Conservation (phyloP, 1,140 invertebrate genomes). For the Rhagoletis pomonella region DNA sequence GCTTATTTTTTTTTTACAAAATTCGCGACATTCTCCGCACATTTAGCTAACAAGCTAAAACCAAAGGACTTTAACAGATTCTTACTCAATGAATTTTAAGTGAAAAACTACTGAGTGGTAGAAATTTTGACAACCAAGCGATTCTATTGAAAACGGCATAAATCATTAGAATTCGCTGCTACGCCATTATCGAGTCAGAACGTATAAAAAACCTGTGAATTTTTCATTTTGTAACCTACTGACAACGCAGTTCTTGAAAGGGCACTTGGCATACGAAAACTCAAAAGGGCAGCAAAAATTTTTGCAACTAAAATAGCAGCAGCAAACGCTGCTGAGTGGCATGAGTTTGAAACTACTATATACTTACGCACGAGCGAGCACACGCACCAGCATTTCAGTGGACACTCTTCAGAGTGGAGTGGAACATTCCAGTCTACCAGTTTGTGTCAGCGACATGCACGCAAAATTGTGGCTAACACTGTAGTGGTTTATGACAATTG, state of each 20-base stretch:
- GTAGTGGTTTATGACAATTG: background rate
- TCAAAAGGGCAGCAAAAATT: background rate
- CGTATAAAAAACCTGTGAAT: background rate
- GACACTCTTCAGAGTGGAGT: background rate
- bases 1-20: too few relatives aligned
- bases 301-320: background rate
- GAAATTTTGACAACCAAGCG: background rate
- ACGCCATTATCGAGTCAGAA: background rate
- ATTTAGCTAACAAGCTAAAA: too few relatives aligned
- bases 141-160: background rate
- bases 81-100: too few relatives aligned
- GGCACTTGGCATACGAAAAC: background rate
- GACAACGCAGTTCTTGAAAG: background rate
- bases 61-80: too few relatives aligned
- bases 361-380: background rate
- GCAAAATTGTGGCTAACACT: background rate
- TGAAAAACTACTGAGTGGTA: background rate
- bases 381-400: background rate
- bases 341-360: too few relatives aligned
- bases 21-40: too few relatives aligned
- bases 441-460: background rate
- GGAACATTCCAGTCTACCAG: background rate
- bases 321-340: background rate
- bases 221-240: background rate
- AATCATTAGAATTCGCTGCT: background rate